Base-by-base conservation (phyloP, 2,888 invertebrate genomes). In the Tetanocera ferruginea region DNA sequence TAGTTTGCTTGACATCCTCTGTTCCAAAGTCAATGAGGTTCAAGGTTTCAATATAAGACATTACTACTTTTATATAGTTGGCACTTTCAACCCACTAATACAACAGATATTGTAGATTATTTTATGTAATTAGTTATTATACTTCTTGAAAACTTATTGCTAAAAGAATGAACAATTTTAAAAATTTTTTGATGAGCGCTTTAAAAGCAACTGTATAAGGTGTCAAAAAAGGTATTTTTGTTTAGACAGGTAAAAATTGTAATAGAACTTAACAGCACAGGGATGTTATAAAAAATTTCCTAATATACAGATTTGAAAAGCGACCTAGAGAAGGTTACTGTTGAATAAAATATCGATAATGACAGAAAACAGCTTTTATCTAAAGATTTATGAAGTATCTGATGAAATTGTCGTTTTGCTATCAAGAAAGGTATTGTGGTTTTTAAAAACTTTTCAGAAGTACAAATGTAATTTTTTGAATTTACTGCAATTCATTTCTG, bases 11-110 rank as follows among this genome's bases (percentile, higher is more conserved):
- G 23, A 79, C 82, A 70, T 82, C 82, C 17, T 85, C 84, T 25
- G 80, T 77, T 71, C 81, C 82, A 62, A 85, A 78, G 57, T 85
- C 83, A 34, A 85, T 85, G 25, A 85, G 81, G 82, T 85, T 83
- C 23, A 57, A 64, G 31, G 72, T 72, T 28, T 78, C 79, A 11
- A 37, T 43, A 66, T 80, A 76, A 64, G 76, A 67, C 83, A 83
- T 83, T 23, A 49, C 25, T 14, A 11, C 55, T 19, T 14, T 55
- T 60, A 28, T 23, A 60, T 23, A 19, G 19, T 9, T 1, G 6
- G 6, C 25, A 19, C 3, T 64, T 11, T 3, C 8, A 9, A 23
- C 5, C 11, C 1, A 3, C 2, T 64, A 11, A n/a, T n/a, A 23
- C 17, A 11, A 62, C 5, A 62, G 9, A 62, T 14, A n/a, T 31